phyloP scores from a whole-genome alignment of 2,113 vertebrate genomes.

The Hippolais icterina region DNA sequence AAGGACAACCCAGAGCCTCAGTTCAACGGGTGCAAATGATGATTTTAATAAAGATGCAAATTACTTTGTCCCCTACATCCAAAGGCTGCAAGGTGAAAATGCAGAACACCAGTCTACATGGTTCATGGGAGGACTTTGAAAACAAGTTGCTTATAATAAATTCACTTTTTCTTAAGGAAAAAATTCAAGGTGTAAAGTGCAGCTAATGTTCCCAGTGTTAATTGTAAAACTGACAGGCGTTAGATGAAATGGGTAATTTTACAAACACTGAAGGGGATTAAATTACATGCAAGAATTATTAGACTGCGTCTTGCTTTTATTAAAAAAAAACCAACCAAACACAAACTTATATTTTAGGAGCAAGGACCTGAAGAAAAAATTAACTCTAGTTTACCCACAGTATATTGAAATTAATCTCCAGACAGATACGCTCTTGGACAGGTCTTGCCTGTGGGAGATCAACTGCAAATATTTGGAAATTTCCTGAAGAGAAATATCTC shows the following conservation, averaged over 20 bases:
- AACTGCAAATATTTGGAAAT: neutral
- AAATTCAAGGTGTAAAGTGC: neutral
- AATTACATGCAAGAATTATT: conserved; percentile 43
- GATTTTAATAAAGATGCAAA: neutral
- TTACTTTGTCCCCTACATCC: neutral
- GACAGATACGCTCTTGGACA: neutral
- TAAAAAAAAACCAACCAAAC: neutral
- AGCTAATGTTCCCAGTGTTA: neutral
- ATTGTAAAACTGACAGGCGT: conserved; percentile 13
- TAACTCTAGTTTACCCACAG: neutral
- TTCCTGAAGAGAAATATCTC: neutral
- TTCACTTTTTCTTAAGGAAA: neutral
- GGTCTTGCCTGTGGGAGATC: neutral
- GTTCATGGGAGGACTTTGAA: neutral
- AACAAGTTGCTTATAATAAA: neutral
- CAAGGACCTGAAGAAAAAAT: neutral
- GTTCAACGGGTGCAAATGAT: neutral
- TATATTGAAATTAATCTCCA: conserved; percentile 22
- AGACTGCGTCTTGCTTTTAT: conserved; percentile 42
- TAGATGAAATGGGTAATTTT: conserved; percentile 37
- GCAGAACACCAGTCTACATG: neutral
- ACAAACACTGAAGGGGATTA: conserved; percentile 19
- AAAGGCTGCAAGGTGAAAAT: neutral
- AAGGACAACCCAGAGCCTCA: neutral
- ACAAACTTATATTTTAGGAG: neutral